phyloP scores from a whole-genome alignment of 2,113 vertebrate genomes.

The Fregetta grallaria region DNA sequence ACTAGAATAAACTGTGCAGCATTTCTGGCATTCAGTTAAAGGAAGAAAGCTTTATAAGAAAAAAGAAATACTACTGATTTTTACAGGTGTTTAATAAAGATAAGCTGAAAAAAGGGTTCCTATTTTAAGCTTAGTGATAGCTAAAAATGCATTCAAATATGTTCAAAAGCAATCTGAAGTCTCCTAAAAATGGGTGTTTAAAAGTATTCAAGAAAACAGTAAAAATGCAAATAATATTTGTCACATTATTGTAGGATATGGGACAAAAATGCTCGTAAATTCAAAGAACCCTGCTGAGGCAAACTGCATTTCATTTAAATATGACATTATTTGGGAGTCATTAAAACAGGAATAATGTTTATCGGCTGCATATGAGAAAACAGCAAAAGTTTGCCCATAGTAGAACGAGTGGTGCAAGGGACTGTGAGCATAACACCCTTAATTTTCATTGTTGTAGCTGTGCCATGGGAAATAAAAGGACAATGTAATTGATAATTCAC shows the following conservation, averaged over 20 bases:
- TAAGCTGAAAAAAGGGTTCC: slow-evolving; percentile 78
- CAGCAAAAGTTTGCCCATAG: slow-evolving; percentile 12
- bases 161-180: slow-evolving; percentile 79
- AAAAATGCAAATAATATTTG: slow-evolving; percentile 81
- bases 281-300: slow-evolving; percentile 60
- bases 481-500: not conserved
- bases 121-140: slow-evolving; percentile 77
- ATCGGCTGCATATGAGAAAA: slow-evolving; percentile 18
- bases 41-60: slow-evolving; percentile 72
- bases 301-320: slow-evolving; percentile 59
- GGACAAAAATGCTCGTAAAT: slow-evolving; percentile 69
- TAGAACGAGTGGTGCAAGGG: not conserved
- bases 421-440: not conserved
- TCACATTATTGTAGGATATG: slow-evolving; percentile 64
- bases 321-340: slow-evolving; percentile 64
- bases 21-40: slow-evolving; percentile 74
- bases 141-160: slow-evolving; percentile 78
- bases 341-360: slow-evolving; percentile 66
- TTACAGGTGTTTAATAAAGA: slow-evolving; percentile 85
- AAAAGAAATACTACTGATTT: slow-evolving; percentile 77
- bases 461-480: not conserved
- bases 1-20: slow-evolving; percentile 64
- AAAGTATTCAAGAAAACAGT: slow-evolving; percentile 75
- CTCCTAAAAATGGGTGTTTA: slow-evolving; percentile 75
- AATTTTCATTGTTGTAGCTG: not conserved